phyloP scores from a whole-genome alignment of 2,113 vertebrate species.

The Gadus macrocephalus region DNA sequence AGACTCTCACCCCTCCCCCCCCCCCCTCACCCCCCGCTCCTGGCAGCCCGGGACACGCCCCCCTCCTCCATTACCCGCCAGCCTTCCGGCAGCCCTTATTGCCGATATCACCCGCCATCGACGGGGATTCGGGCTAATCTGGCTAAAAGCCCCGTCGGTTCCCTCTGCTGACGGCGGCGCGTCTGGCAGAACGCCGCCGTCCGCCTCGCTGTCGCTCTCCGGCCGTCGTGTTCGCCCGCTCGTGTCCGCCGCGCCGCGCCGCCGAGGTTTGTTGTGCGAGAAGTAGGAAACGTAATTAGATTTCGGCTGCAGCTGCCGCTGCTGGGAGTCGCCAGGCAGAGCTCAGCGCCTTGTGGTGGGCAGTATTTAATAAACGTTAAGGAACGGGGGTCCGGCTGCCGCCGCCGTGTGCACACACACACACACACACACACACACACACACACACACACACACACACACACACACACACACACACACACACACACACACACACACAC shows the following conservation, averaged over 20 bases:
- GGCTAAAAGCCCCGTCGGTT: slow-evolving; percentile 41
- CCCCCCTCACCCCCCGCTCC: background rate
- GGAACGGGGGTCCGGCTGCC: slow-evolving; percentile 54
- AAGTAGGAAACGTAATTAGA: slow-evolving; percentile 67
- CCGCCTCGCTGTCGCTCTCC: slow-evolving; percentile 50
- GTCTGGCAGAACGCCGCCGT: slow-evolving; percentile 17
- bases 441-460: too few species aligned
- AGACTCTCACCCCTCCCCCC: background rate
- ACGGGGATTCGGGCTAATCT: slow-evolving; percentile 50
- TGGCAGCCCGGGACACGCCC: background rate
- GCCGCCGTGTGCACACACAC: slow-evolving; percentile 21
- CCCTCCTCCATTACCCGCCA: slow-evolving; percentile 11
- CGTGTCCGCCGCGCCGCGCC: slow-evolving; percentile 46
- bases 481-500: too few species aligned
- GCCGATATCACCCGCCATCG: slow-evolving; percentile 38
- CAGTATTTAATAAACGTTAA: slow-evolving; percentile 67
- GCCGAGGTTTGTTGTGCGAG: slow-evolving; percentile 64
- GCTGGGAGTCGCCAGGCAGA: slow-evolving; percentile 54
- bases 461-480: too few species aligned
- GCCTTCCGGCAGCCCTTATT: slow-evolving; percentile 35
- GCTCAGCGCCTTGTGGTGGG: slow-evolving; percentile 48
- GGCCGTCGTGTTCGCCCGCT: slow-evolving; percentile 43
- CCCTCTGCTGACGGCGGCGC: slow-evolving; percentile 23
- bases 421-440: too few species aligned
- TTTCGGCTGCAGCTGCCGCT: slow-evolving; percentile 35